A percentile compares a stretch with the other conserved stretches of the same genome.
Conservation (phyloP, 2,113 vertebrate genomes). For the Phycodurus eques region DNA sequence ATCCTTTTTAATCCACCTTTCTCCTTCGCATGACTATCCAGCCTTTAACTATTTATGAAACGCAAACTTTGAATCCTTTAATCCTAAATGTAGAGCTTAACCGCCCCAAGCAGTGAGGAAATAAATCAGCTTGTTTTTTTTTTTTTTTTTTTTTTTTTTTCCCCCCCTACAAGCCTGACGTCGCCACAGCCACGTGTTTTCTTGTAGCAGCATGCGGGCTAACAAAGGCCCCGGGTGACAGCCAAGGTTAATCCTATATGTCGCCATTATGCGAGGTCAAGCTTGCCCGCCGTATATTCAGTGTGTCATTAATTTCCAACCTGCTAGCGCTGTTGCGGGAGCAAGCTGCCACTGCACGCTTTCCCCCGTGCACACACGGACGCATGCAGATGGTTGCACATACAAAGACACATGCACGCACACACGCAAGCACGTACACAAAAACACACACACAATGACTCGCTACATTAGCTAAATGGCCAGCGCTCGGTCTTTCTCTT, state of each 20-base stretch:
- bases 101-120: constrained; percentile 57
- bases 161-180: constrained; percentile 41
- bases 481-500: constrained; percentile 67
- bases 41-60: constrained; percentile 63
- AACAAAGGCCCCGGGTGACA: constrained; percentile 75
- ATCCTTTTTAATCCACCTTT: constrained; percentile 56
- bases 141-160: background rate
- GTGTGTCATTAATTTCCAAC: constrained; percentile 87
- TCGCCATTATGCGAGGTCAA: constrained; percentile 77
- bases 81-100: constrained; percentile 71
- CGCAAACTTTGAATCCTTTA: constrained; percentile 70
- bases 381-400: constrained; percentile 18
- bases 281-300: constrained; percentile 77
- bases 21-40: constrained; percentile 34
- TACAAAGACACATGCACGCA: constrained; percentile 5
- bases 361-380: constrained; percentile 25
- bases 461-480: constrained; percentile 95
- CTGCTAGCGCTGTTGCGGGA: constrained; percentile 80
- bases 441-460: constrained; percentile 77
- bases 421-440: constrained; percentile 23
- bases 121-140: constrained; percentile 60
- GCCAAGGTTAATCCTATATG: constrained; percentile 82
- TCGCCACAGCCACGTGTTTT: constrained; percentile 56
- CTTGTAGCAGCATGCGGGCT: constrained; percentile 58
- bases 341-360: constrained; percentile 41